phyloP scores from a whole-genome alignment of 2,797 vertebrate species.

The Carcharodon carcharias region DNA sequence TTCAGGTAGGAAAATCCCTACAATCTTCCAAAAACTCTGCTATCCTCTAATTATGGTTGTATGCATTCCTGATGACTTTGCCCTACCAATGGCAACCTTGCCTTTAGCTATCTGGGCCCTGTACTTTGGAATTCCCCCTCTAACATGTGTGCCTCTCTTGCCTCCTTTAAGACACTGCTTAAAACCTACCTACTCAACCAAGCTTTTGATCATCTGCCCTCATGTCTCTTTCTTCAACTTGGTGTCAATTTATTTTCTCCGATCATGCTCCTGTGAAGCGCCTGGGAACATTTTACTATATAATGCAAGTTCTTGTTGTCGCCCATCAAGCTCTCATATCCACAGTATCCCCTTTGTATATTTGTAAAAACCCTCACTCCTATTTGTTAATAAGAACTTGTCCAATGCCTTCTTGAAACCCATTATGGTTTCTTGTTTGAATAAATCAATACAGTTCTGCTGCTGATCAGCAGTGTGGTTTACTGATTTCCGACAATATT shows the following conservation, averaged over 20 bases:
- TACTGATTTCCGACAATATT: not conserved
- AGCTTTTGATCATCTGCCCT: not conserved
- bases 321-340: not conserved
- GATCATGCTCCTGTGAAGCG: not conserved
- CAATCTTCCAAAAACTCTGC: not conserved
- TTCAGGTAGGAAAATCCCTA: not conserved
- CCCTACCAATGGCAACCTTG: not conserved
- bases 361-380: not conserved
- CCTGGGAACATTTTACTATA: not conserved
- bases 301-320: not conserved
- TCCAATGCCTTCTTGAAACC: too few species aligned
- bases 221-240: not conserved
- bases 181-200: not conserved
- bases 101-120: too few species aligned
- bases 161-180: not conserved
- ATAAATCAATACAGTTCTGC: too few species aligned
- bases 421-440: not conserved
- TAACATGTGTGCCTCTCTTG: not conserved
- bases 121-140: not conserved
- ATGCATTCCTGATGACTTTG: not conserved
- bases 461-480: not conserved
- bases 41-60: not conserved
- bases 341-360: too few species aligned
- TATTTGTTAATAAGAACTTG: too few species aligned
- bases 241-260: not conserved